Evolutionary conservation across 2,797 vertebrate species (phyloP).

Genomic region (Selene dorsalis): DNA sequence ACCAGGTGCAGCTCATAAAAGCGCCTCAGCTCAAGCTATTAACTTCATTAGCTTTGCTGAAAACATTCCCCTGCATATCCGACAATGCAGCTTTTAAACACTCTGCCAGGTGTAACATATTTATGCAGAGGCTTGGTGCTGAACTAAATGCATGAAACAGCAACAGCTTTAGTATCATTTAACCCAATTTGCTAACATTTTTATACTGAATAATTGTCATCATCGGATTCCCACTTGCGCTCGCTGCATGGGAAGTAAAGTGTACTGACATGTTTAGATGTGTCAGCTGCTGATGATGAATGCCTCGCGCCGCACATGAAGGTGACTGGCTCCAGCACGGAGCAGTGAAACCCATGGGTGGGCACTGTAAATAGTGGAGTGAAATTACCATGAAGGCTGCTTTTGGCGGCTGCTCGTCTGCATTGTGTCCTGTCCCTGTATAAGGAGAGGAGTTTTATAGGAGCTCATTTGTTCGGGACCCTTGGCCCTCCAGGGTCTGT

Average conservation of each 20-base stretch:
- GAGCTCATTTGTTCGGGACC: slow-evolving; percentile 71
- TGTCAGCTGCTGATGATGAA: slow-evolving; percentile 58
- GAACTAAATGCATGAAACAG: slow-evolving; percentile 15
- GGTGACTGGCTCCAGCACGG: slow-evolving; percentile 55
- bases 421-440: slow-evolving; percentile 54
- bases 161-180: slow-evolving; percentile 14
- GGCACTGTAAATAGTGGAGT: slow-evolving; percentile 57
- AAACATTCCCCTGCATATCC: slow-evolving; percentile 53
- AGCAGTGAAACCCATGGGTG: slow-evolving; percentile 58
- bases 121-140: slow-evolving; percentile 11
- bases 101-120: neutral
- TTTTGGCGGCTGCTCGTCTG: slow-evolving; percentile 48
- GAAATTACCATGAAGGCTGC: slow-evolving; percentile 65
- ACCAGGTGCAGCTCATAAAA: slow-evolving; percentile 68
- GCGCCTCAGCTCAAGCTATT: slow-evolving; percentile 52
- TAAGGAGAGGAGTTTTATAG: slow-evolving; percentile 60
- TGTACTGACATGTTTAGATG: slow-evolving; percentile 28
- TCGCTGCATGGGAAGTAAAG: slow-evolving; percentile 15
- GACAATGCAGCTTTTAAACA: slow-evolving; percentile 42
- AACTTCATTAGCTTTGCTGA: slow-evolving; percentile 57
- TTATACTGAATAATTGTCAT: neutral
- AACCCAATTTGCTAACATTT: slow-evolving; percentile 24
- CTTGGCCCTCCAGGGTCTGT: slow-evolving; percentile 68
- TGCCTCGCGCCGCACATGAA: slow-evolving; percentile 53
- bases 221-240: neutral